Evolutionary conservation across 2,888 invertebrate species (phyloP), one percentile per base, ranked within the genome.

Genomic region (Kuschelorhynchus macadamiae): DNA sequence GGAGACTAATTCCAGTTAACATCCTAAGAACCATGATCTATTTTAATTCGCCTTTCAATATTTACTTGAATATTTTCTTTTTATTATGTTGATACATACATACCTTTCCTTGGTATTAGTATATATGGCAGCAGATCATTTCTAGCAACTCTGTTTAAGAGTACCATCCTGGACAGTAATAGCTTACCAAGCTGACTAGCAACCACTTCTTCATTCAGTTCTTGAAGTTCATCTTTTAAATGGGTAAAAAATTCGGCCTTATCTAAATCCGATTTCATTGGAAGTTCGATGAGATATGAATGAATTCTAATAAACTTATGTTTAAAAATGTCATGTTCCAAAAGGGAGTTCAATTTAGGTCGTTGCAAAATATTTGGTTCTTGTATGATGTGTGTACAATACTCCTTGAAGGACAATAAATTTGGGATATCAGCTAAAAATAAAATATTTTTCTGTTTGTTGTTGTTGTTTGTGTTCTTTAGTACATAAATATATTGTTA

Each of bases 221-320:
- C 85, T 79, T 88, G 87, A 64, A 96, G 84, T 74, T 89, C 90
- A 57, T 88, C 86, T 53, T 91, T 85, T 74, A 95, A 86, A 72
- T 86, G 87, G 33, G 89, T 87, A 80, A 96, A 96, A 82, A 96
- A 96, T 61, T 88, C 85, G 71, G 88, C 87, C 80, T 92, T 95
- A 74, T 95, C 94, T 55, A 86, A 85, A 74, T 91, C 91, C 62
- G 86, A 86, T 81, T 96, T 95, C 33, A 96, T 80, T 0, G 96
- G 93, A 56, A 96, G 84, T 80, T 94, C 93, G 75, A 90, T 90
- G 0, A 96, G 85, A 83, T 95, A 96, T 71, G 92, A 91, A 80
- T 94, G 90, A 73, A 96, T 92, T 17, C 88, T 85, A 68, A 96
- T 90, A 80, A 96, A 95, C 77, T 94, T 93, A 79, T 95, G 94